Conservation (phyloP, 2,797 vertebrate genomes). For the Gymnodraco acuticeps region DNA sequence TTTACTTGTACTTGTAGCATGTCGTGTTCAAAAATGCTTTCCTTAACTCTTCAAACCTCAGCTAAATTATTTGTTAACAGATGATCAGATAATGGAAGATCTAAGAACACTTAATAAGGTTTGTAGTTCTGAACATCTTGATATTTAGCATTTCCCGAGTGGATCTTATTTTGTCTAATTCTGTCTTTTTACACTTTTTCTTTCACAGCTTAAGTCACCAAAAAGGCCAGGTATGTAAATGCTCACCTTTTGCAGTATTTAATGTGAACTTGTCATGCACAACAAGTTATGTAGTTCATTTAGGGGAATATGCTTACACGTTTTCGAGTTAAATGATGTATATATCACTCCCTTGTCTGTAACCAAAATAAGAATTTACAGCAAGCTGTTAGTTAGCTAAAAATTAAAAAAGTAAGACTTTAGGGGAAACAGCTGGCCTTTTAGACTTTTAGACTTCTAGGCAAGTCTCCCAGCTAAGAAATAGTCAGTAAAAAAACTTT, state of each 20-base stretch:
- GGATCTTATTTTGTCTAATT: not conserved
- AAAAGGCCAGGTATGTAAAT: constrained; percentile 94
- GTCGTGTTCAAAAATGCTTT: constrained; percentile 4
- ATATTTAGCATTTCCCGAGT: not conserved
- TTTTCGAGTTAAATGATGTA: not conserved
- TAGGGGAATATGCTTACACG: too few species aligned
- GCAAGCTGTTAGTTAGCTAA: not conserved
- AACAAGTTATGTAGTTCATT: not conserved
- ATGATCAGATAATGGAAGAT: constrained; percentile 99
- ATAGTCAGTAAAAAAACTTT: not conserved
- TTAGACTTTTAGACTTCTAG: not conserved
- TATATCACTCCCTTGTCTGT: not conserved
- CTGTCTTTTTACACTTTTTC: constrained; percentile 56
- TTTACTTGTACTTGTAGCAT: too few species aligned
- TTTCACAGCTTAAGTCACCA: constrained; percentile 94
- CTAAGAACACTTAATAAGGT: constrained; percentile 97
- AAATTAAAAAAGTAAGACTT: not conserved
- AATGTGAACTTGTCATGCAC: not conserved
- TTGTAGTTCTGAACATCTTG: not conserved
- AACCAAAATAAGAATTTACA: not conserved
- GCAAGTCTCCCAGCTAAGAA: not conserved
- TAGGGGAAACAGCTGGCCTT: not conserved
- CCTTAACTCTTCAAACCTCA: constrained; percentile 91
- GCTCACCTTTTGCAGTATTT: not conserved
- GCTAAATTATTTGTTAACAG: constrained; percentile 97